Evolutionary conservation across 2,888 invertebrate species (phyloP).

Genomic region (Tenthredo distinguenda): DNA sequence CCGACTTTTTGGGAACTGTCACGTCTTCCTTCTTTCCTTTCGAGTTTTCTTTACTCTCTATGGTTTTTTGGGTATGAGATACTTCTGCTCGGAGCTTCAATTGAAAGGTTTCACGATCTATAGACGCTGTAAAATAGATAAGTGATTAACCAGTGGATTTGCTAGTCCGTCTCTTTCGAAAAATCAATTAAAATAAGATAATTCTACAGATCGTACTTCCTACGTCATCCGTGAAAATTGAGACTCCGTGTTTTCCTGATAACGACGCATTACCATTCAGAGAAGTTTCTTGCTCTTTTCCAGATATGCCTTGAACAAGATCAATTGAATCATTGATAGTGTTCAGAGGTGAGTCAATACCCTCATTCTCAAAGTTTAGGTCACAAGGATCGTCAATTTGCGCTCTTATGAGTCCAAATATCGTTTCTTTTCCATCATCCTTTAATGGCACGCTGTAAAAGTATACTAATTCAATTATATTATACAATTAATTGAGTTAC

Average conservation of each 20-base stretch:
- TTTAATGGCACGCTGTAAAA: conserved; percentile 58
- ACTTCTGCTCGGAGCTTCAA: background rate
- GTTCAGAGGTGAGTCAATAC: background rate
- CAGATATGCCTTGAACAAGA: background rate
- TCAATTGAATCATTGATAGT: background rate
- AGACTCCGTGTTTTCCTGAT: background rate
- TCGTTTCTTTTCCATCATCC: conserved; percentile 58
- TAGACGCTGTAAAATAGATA: conserved; percentile 49
- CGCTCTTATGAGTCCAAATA: conserved; percentile 67
- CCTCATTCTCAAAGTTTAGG: conserved; percentile 50
- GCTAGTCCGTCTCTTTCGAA: background rate
- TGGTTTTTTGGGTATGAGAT: background rate
- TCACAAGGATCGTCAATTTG: conserved; percentile 58
- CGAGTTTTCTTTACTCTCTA: conserved; percentile 56
- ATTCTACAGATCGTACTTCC: conserved; percentile 46
- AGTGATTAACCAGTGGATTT: background rate
- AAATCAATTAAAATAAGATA: background rate
- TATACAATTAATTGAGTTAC: background rate
- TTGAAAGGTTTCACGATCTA: conserved; percentile 53
- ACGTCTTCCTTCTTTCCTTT: conserved; percentile 46
- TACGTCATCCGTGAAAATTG: background rate
- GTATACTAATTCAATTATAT: conserved; percentile 20
- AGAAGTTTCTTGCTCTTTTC: background rate
- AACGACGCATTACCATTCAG: background rate
- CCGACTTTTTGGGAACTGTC: background rate